Evolutionary conservation across 2,888 invertebrate species (phyloP), one percentile per base, ranked within the genome.

Genomic region (Philopedon plagiatum): DNA sequence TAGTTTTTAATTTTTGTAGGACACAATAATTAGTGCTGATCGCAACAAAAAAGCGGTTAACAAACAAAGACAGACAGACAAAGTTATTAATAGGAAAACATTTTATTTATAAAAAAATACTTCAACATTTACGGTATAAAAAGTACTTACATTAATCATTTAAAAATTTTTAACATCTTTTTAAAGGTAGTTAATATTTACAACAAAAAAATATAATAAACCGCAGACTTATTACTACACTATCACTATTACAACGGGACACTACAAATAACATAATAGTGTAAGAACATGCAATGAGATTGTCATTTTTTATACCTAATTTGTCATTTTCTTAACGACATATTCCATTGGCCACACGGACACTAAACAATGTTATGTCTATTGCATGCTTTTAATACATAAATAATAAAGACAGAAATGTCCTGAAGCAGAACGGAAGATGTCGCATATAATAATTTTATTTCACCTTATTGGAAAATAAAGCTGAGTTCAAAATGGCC

Each of bases 21-120:
- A n/a, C n/a, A n/a, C n/a, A n/a, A n/a, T n/a, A n/a, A n/a, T n/a
- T n/a, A n/a, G n/a, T n/a, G n/a, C n/a, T n/a, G n/a, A n/a, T n/a
- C n/a, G n/a, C n/a, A n/a, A n/a, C n/a, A 18, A 18, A 2, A 4
- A 0, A 18, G n/a, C 9, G n/a, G n/a, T 9, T n/a, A 37, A 37
- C 1, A 37, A 26, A 7, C 4, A 26, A 34, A 34, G 2, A 18
- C 29, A 54, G 5, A 29, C 15, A 46, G 18, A 54, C 51, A 54
- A 15, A 54, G 1, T 0, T 26, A 29, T 13, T 54, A 54, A n/a
- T 51, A 18, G 29, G 18, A 15, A 54, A 54, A 54, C 11, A 9
- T 29, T 54, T 54, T 54, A 54, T 54, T 54, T 49, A 49, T 49
- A 29, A 15, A 54, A 54, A 54, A 54, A 54, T 29, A 54, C 15